Evolutionary conservation across 2,888 invertebrate species (phyloP), one percentile per base, ranked within the genome.

Genomic region (Entomobrya multifasciata): DNA sequence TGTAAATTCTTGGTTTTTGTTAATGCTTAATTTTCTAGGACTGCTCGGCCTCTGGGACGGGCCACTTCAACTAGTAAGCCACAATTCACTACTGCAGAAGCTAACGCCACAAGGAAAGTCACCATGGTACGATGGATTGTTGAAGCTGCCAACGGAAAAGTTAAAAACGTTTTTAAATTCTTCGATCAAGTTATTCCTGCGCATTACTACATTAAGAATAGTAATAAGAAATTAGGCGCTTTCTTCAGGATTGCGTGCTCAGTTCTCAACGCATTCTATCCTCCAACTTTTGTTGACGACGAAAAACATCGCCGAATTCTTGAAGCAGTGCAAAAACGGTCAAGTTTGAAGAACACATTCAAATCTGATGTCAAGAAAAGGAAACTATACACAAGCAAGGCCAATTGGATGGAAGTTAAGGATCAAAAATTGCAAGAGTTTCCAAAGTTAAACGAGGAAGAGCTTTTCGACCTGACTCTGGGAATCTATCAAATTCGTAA

Each of bases 401-500:
- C 49, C 27, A 52, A 30, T 10, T 79, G 27, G 79, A 8, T n/a
- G 22, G 4, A 27, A 4, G 22, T 17, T 3, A 25, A 2, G 3
- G 30, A 27, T 5, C 1, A 6, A n/a, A 11, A 27, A n/a, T 1
- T 30, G 3, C 65, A 10, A 3, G 85, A 81, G 20, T 88, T 88
- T 30, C 88, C 88, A 1, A 15, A 15, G 15, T 27, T 88, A 6
- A 30, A 20, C 0, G 3, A 55, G 1, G 57, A 70, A 0, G 60
- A 88, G n/a, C 30, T 88, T 0, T 22, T 15, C 11, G 5, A 36
- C 10, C 57, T 88, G 3, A 86, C 85, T 0, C 49, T 85, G 0
- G 88, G 88, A 0, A 4, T 6, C 6, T 88, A 85, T 52, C 88
- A 88, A 49, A n/a, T 77, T 0, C 1, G 17, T 0, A 49, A 76